Conservation (phyloP, 1,140 invertebrate genomes). For the Apolygus lucorum region DNA sequence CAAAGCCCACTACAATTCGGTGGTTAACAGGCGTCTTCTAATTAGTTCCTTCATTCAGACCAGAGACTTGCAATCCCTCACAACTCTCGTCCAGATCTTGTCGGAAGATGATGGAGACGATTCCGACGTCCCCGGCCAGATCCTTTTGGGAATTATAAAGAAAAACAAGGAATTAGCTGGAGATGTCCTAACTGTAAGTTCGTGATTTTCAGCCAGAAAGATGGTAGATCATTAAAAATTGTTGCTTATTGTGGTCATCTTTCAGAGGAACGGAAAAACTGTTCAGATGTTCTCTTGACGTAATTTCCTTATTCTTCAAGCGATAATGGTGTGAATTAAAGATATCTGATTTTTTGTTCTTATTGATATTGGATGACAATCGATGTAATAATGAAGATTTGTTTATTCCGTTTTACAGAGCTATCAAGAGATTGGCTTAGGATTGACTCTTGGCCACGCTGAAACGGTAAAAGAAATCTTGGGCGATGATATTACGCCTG, state of each 20-base stretch:
- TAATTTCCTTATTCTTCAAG: no score
- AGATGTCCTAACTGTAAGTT: background rate
- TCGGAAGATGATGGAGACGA: slow-evolving; percentile 6
- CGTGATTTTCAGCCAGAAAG: no score
- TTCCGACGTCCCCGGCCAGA: background rate
- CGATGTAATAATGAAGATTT: no score
- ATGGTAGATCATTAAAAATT: no score
- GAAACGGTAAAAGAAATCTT: slow-evolving; percentile 51
- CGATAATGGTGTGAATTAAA: no score
- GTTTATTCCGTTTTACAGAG: slow-evolving; percentile 41
- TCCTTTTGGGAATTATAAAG: background rate
- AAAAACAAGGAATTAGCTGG: background rate
- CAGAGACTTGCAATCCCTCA: slow-evolving; percentile 12
- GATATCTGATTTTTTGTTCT: no score
- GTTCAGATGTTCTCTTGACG: no score
- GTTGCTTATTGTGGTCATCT: no score
- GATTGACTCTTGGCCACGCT: slow-evolving; percentile 48
- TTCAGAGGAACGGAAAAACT: no score
- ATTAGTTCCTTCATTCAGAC: background rate
- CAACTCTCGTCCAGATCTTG: slow-evolving; percentile 8
- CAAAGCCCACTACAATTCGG: slow-evolving; percentile 19
- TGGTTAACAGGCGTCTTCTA: background rate
- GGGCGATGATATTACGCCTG: slow-evolving; percentile 48
- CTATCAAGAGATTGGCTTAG: slow-evolving; percentile 51
- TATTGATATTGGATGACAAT: no score